Base-by-base conservation (phyloP, 2,888 invertebrate species). In the Philopedon plagiatum region DNA sequence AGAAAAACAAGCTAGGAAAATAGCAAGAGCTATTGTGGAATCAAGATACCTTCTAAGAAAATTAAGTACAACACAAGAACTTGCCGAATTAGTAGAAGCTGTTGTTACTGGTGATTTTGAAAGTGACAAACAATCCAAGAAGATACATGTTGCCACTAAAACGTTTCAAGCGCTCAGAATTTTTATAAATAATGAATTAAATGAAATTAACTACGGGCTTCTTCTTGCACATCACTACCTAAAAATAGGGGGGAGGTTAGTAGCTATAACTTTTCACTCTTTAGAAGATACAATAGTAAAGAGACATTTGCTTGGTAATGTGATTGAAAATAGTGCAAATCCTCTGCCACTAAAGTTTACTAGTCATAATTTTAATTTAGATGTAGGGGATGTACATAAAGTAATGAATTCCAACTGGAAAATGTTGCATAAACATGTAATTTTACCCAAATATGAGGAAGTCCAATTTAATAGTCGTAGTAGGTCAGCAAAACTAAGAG, bases 141-240 rank as follows among this genome's bases (percentile, higher is more conserved):
- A 89, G 1, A 86, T 92, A 1, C 96, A 97, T 80, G 89, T 90
- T 71, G 98, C 97, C 0, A 97, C 97, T 0, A 97, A 96, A 87
- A 92, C 95, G 0, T 98, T 98, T 86, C 92, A 97, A 87, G 98
- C 98, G 0, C 84, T 98, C 73, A 88, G 98, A 72, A 98, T 98
- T 80, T 97, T 98, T 85, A 95, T 98, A 0, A 98, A 98, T 83
- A 95, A 98, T 84, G 98, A 98, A 87, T 86, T 98, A 0, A 98
- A 98, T 84, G 97, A 98, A 87, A 89, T 98, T 1, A 95, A 97
- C 86, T 94, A 94, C 83, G 97, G 91, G 0, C 90, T 98, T 85
- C 83, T 94, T 21, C 80, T 96, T 64, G 93, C 96, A 0, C 90
- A 92, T 74, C 89, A 89, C 81, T 94, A 91, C 81, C 87, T 98